Percentiles rank a stretch among this genome's conserved stretches.
Conservation (phyloP, 2,888 invertebrate genomes). For the Dysmachus trigonus region DNA sequence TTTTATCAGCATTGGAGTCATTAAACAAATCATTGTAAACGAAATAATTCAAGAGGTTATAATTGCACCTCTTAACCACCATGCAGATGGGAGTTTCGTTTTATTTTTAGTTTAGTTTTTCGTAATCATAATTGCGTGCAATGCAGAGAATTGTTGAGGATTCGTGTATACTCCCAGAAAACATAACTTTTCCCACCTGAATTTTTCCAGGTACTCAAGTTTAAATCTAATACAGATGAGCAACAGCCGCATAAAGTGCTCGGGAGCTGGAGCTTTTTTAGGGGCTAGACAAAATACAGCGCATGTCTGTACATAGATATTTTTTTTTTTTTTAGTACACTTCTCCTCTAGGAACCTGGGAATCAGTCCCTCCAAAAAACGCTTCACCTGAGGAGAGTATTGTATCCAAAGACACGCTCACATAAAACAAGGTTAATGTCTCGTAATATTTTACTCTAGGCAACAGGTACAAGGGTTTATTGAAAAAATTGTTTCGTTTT, state of each 20-base stretch:
- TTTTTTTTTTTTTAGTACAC: constrained; percentile 17
- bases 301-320: neutral
- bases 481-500: neutral
- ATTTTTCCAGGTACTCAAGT: constrained; percentile 23
- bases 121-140: neutral
- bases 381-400: neutral
- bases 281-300: neutral
- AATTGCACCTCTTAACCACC: neutral
- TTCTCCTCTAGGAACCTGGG: neutral
- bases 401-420: neutral
- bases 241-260: neutral
- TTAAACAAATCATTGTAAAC: neutral
- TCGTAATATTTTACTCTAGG: constrained; percentile 8
- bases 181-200: neutral
- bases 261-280: neutral
- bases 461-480: neutral
- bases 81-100: neutral
- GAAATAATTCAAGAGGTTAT: constrained; percentile 9
- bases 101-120: neutral
- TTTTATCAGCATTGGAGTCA: neutral
- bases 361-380: constrained; percentile 5
- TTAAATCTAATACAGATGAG: neutral
- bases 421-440: constrained; percentile 25
- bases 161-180: neutral
- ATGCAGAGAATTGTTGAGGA: neutral